Percentiles rank a stretch among this genome's conserved stretches.
These are phyloP conservation scores for Rhinolophus ferrumequinum DNA, from an alignment of 2,113 vertebrate genomes.

Conservation along the genomic window DNA sequence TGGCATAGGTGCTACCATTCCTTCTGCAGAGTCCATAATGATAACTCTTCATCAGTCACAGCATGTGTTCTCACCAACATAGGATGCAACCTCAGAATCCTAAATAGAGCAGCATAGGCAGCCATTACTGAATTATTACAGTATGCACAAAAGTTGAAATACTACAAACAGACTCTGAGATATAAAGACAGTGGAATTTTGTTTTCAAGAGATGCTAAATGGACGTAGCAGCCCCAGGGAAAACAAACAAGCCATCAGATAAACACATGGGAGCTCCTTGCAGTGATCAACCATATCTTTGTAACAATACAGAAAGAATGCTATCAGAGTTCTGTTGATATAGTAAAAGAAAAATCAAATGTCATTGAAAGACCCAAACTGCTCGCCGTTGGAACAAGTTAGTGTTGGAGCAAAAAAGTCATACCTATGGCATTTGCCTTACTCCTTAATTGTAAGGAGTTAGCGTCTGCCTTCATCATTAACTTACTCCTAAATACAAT, in stretches of 20 bases:
- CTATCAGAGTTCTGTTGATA: neutral
- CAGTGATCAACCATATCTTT: neutral
- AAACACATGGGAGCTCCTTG: neutral
- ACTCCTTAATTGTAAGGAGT: neutral
- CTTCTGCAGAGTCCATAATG: neutral
- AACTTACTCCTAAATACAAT: neutral
- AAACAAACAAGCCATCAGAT: neutral
- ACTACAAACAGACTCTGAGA: neutral
- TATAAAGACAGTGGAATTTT: neutral
- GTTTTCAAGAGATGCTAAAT: neutral
- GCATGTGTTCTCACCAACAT: neutral
- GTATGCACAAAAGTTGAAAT: neutral
- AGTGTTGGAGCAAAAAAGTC: neutral
- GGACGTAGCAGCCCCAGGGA: neutral
- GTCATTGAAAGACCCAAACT: neutral
- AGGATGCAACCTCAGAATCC: neutral
- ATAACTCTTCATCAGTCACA: neutral
- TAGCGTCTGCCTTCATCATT: neutral
- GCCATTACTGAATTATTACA: neutral
- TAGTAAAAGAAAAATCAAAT: neutral
- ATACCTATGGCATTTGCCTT: neutral
- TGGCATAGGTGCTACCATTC: neutral
- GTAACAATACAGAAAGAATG: neutral
- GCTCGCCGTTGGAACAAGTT: neutral
- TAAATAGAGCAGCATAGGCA: neutral